phyloP scores from a whole-genome alignment of 2,797 vertebrate genomes.

The Toxotes lorentzi region DNA sequence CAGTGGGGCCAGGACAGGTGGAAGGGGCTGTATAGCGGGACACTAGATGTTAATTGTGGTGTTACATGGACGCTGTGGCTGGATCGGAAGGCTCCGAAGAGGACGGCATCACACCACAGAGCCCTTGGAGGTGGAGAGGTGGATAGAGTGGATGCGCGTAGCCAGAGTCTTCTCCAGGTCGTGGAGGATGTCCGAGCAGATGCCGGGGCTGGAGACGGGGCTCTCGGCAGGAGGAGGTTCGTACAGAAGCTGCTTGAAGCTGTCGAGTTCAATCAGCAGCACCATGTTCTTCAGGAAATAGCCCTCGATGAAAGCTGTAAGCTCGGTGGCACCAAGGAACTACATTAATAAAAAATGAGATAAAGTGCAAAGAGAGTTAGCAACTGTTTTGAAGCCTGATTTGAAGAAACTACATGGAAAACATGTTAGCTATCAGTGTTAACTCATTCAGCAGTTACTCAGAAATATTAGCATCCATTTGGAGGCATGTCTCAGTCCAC shows the following conservation, averaged over 20 bases:
- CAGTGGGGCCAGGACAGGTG: slow-evolving; percentile 9
- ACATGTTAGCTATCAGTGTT: too few relatives aligned
- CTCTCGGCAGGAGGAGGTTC: slow-evolving; percentile 89
- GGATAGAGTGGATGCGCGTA: slow-evolving; percentile 96
- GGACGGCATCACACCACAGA: slow-evolving; percentile 91
- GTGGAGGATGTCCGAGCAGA: slow-evolving; percentile 90
- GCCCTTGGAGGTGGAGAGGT: slow-evolving; percentile 98
- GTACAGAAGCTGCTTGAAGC: slow-evolving; percentile 96
- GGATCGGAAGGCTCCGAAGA: slow-evolving; percentile 18
- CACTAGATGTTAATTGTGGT: slow-evolving; percentile 18
- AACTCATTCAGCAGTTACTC: background rate
- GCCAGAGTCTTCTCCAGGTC: slow-evolving; percentile 98
- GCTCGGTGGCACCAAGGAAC: slow-evolving; percentile 95
- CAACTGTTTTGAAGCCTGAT: background rate
- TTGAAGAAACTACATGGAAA: too few relatives aligned
- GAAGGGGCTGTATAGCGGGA: slow-evolving; percentile 16
- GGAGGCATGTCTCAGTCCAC: too few relatives aligned
- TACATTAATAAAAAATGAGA: slow-evolving; percentile 47
- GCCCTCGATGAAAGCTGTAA: slow-evolving; percentile 96
- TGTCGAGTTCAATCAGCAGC: slow-evolving; percentile 96
- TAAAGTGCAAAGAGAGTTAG: background rate
- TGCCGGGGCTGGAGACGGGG: slow-evolving; percentile 84
- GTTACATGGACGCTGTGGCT: slow-evolving; percentile 64
- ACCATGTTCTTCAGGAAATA: slow-evolving; percentile 99
- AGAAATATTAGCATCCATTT: background rate